Conservation (phyloP, 23 tunicate species). For the Trididemnum miniatum region DNA sequence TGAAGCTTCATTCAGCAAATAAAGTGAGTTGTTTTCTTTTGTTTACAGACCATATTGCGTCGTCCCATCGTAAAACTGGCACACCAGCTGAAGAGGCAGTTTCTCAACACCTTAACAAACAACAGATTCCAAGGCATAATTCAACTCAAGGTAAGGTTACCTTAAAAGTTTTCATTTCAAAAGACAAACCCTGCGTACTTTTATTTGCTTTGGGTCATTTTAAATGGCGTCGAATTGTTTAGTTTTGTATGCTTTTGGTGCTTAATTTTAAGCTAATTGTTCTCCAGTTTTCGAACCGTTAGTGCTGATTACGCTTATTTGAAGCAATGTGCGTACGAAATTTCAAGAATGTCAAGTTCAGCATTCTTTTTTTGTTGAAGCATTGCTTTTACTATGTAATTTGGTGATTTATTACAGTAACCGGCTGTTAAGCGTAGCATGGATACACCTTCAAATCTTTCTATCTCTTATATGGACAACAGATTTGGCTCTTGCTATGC, state of each 20-base stretch:
- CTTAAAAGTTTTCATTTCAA: background rate
- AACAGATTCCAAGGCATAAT: background rate
- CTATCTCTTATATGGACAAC: too few species aligned
- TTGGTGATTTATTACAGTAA: too few species aligned
- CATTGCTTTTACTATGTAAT: too few species aligned
- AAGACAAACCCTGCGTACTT: too few species aligned
- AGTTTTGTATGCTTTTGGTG: too few species aligned
- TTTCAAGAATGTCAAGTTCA: background rate
- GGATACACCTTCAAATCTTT: too few species aligned
- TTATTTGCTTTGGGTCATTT: too few species aligned
- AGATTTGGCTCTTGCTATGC: too few species aligned
- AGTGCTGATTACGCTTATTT: background rate
- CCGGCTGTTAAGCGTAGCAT: too few species aligned
- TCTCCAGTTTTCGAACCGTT: too few species aligned
- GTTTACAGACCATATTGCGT: constrained; percentile 4
- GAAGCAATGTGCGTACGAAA: background rate
- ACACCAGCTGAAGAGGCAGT: background rate
- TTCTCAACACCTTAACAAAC: constrained; percentile 9
- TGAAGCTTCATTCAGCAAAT: too few species aligned
- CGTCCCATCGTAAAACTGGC: background rate
- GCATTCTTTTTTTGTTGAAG: background rate
- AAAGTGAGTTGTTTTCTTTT: constrained; percentile 5
- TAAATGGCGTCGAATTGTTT: too few species aligned
- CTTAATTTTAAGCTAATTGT: background rate
- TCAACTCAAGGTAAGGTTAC: constrained; percentile 3